Evolutionary conservation across 2,113 vertebrate genomes (phyloP).

Genomic region (Lagopus muta): DNA sequence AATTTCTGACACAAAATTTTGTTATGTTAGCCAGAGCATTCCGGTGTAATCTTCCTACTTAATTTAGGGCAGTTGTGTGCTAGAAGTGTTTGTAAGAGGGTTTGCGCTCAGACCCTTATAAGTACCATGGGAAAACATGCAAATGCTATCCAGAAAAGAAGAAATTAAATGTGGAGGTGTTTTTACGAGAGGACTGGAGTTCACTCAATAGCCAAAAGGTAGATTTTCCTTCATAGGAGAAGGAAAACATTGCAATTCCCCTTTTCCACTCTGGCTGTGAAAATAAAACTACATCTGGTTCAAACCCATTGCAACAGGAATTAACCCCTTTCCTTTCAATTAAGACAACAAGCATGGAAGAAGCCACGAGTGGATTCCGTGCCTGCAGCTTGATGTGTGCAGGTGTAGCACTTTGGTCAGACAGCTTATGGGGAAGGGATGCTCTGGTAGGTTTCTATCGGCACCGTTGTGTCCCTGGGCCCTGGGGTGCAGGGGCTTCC

Average conservation of each 20-base stretch:
- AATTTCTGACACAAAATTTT: neutral
- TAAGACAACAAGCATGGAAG: neutral
- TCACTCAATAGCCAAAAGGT: neutral
- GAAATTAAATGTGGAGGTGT: neutral
- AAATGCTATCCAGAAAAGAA: neutral
- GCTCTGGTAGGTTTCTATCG: neutral
- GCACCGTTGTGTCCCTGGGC: neutral
- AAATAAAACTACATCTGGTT: slow-evolving; percentile 29
- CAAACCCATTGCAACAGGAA: neutral
- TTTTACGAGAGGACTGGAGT: slow-evolving; percentile 20
- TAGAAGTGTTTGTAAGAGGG: neutral
- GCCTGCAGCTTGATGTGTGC: accelerated
- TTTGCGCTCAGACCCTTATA: neutral
- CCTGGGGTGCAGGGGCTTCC: too few species aligned
- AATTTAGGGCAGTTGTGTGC: neutral
- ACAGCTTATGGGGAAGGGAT: too few species aligned
- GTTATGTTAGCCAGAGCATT: neutral
- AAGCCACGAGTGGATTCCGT: neutral
- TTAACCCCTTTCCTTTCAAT: slow-evolving; percentile 17
- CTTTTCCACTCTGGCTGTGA: slow-evolving; percentile 24
- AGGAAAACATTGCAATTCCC: neutral
- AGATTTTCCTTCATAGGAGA: neutral
- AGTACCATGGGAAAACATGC: slow-evolving; percentile 3
- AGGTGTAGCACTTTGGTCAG: neutral
- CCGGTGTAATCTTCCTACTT: neutral